These are phyloP conservation scores for Orthonychiurus folsomi DNA, from an alignment of 2,888 invertebrate genomes.

Conservation along the genomic window DNA sequence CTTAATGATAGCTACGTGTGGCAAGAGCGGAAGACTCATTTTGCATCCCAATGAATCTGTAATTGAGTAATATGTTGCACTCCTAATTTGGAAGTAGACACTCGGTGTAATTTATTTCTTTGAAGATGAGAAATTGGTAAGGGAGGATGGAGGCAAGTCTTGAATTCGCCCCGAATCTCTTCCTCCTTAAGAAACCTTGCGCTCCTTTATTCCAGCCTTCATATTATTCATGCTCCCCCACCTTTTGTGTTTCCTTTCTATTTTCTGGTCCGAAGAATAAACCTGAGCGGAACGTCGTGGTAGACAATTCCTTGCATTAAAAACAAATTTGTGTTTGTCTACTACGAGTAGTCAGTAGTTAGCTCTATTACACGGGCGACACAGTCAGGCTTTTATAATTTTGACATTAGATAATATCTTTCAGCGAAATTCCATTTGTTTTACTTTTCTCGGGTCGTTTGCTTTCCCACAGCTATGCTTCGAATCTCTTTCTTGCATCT, in stretches of 20 bases:
- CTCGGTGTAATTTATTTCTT: not conserved
- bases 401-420: not conserved
- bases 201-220: not conserved
- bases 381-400: not conserved
- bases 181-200: not conserved
- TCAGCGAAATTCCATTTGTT: not conserved
- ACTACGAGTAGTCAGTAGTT: too few species aligned
- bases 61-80: constrained; percentile 22
- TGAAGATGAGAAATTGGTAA: not conserved
- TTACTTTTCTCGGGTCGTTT: not conserved
- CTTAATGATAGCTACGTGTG: constrained; percentile 18
- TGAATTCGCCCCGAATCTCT: not conserved
- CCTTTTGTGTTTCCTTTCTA: not conserved
- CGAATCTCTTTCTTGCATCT: too few species aligned
- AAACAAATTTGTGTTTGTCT: not conserved
- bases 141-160: not conserved
- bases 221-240: not conserved
- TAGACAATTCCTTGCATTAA: too few species aligned
- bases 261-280: not conserved
- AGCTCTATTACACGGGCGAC: too few species aligned
- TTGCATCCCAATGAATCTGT: constrained; percentile 20
- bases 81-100: constrained; percentile 8
- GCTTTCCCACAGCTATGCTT: too few species aligned
- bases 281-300: too few species aligned
- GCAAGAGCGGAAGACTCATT: constrained; percentile 21